Base-by-base conservation (phyloP, 2,113 vertebrate genomes). In the Hemichromis elongatus region DNA sequence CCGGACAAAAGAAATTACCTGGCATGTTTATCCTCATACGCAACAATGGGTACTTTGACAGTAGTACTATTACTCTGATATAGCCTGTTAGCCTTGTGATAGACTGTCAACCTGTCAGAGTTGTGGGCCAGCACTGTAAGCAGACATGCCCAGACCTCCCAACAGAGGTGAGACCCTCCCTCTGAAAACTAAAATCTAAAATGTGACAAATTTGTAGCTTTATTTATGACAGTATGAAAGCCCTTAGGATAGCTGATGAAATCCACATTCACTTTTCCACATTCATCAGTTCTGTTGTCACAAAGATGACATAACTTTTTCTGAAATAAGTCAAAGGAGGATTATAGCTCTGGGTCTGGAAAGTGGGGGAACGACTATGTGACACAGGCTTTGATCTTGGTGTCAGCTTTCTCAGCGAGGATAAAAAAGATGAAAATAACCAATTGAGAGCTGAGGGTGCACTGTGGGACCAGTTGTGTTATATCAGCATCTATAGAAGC, bases 1-100 rank as follows among this genome's bases (percentile, higher is more conserved):
- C 6, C 1, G 4, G 33, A 21, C 21, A 66, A 66, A 66, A 66
- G 0, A 3, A 66, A 35, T 37, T 0, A 66, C 40, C 11, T 40
- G 33, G 9, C 33, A 66, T 66, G 19, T 66, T 66, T 21, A 66
- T 40, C 19, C 10, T 66, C 11, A 14, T 37, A 66, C 21, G 19
- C 2, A 42, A 68, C 63, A 16, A 42, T 42, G 11, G 42, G 57
- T 33, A 59, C 57, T 59, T 28, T 59, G 57, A 33, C 28, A 59
- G 9, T 33, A 59, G 28, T 33, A 59, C 56, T 53, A 10, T 19
- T 59, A 33, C 56, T 59, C 28, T 0, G 19, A 63, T 63, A 37
- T 35, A 40, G n/a, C n/a, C n/a, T 9, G 37, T 40, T 11, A 11
- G 37, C 37, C 37, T 12, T 45, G 42, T 14, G 42, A 45, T 5